Percentiles rank a stretch among this genome's conserved stretches.
Conservation (phyloP, 1,140 invertebrate genomes). For the Conus betulinus region DNA sequence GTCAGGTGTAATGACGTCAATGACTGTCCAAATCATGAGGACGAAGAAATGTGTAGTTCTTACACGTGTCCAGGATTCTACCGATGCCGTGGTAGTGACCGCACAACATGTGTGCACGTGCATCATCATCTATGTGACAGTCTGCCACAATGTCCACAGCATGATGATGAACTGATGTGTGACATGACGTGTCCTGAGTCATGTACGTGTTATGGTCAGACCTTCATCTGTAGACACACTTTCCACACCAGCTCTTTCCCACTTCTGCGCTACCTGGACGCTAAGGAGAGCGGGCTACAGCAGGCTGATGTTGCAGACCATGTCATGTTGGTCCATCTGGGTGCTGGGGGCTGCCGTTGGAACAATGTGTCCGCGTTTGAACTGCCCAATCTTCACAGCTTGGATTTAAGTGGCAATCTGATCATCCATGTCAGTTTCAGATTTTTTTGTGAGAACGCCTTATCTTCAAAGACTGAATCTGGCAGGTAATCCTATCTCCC, state of each 20-base stretch:
- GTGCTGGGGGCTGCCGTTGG: neutral
- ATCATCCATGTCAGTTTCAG: neutral
- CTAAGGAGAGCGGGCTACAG: neutral
- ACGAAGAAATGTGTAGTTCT: neutral
- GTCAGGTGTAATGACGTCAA: slow-evolving; percentile 10
- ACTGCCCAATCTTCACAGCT: neutral
- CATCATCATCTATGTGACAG: slow-evolving; percentile 1
- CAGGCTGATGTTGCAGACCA: neutral
- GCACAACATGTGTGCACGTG: slow-evolving; percentile 4
- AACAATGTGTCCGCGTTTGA: neutral
- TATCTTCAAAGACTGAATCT: neutral
- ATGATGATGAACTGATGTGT: slow-evolving; percentile 40
- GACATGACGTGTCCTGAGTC: slow-evolving; percentile 29
- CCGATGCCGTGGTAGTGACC: neutral
- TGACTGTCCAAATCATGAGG: slow-evolving; percentile 18
- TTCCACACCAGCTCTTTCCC: neutral
- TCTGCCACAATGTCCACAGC: slow-evolving; percentile 27
- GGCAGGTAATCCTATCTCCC: neutral
- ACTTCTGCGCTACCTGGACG: slow-evolving; percentile 21
- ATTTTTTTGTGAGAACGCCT: neutral
- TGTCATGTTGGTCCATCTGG: slow-evolving; percentile 21
- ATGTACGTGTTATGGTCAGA: slow-evolving; percentile 21
- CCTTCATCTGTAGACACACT: neutral
- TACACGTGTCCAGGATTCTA: slow-evolving; percentile 24
- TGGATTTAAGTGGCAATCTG: slow-evolving; percentile 35